Base-by-base conservation (phyloP, 92 coral and sea anemone genomes). In the Porites divaricata region DNA sequence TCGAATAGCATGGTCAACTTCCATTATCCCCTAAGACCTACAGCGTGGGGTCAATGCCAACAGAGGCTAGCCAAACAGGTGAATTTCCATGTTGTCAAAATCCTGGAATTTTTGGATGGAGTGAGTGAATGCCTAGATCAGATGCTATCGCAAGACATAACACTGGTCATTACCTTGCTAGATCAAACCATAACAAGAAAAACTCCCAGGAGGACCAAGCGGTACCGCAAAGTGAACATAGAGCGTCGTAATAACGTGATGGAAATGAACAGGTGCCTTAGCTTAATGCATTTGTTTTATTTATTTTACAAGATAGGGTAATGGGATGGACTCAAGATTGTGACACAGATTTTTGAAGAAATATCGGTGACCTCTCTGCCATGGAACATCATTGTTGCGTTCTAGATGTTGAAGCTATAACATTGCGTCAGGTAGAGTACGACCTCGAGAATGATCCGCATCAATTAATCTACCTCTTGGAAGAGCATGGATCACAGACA, bases 191-290 rank as follows among this genome's bases (percentile, higher is more conserved):
- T 63, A 19, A 8, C 67, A 4, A 63, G 67, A 17, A 63, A 23
- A 63, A 23, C 9, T 23, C 17, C 21, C 67, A 24, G 21, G 20
- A 23, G 67, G 67, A 63, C 17, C 67, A 1, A 8, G 17, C 21
- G 8, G 67, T 63, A 63, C 21, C 21, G 6, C 8, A 8, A 1
- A 19, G 67, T 19, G 8, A 63, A 17, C 17, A 63, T 23, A 12
- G 20, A 12, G 19, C 67, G 67, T 13, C 19, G 67, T n/a, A 17
- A 7, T 17, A 63, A 63, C 67, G 67, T 13, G 21, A 14, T 13
- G 21, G 67, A 63, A 63, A 63, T 63, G 67, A 63, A 63, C n/a
- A 63, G 67, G 21, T 63, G 67, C 21, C 21, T 63, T n/a, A n/a
- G 67, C 20, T 23, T 63, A 7, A 63, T 63, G 67, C 67, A 63